phyloP scores from a whole-genome alignment of 2,797 vertebrate species.

The Dallia pectoralis region DNA sequence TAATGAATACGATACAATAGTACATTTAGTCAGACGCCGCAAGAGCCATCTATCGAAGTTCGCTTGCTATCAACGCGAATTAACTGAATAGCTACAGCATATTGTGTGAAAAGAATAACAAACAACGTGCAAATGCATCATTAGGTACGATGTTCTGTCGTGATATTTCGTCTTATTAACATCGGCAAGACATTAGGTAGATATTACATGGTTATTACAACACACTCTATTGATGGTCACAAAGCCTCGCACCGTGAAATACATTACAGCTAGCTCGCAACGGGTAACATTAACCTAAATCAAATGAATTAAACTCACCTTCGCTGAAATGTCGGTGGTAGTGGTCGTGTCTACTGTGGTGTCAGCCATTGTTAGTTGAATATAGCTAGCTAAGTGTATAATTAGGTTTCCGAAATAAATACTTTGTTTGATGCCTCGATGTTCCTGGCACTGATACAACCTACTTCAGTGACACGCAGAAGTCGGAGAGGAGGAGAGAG shows the following conservation, averaged over 20 bases:
- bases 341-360: conserved; percentile 77
- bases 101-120: neutral
- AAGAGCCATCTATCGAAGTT: neutral
- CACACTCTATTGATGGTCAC: neutral
- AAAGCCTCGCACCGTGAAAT: neutral
- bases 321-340: conserved; percentile 75
- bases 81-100: neutral
- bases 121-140: neutral
- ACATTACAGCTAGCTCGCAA: neutral
- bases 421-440: neutral
- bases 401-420: conserved; percentile 1
- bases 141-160: neutral
- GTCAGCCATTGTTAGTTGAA: conserved; percentile 74
- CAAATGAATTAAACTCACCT: conserved; percentile 69
- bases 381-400: conserved; percentile 11
- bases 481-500: conserved; percentile 68
- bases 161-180: neutral
- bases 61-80: neutral
- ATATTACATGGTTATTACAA: neutral
- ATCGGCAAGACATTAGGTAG: neutral
- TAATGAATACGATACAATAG: neutral
- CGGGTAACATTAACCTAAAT: neutral
- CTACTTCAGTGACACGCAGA: neutral
- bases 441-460: neutral
- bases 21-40: neutral